phyloP scores from a whole-genome alignment of 2,888 invertebrate genomes.

The Nipponacmea schrenckii region DNA sequence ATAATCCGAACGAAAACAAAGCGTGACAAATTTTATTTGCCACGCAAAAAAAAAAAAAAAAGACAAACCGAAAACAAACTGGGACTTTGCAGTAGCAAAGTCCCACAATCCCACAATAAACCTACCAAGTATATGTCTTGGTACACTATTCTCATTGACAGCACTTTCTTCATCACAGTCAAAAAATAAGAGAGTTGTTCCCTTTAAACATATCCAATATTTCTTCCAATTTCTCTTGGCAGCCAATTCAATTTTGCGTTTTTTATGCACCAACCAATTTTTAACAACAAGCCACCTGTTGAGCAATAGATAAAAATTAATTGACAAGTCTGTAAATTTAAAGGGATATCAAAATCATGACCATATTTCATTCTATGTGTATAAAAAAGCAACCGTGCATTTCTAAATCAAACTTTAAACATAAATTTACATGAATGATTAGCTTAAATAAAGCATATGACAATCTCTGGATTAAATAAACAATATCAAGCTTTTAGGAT shows the following conservation, averaged over 20 bases:
- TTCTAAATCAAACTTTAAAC: neutral
- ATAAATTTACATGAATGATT: neutral
- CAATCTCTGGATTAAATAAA: too few species aligned
- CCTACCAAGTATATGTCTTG: conserved; percentile 63
- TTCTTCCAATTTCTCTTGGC: conserved; percentile 97
- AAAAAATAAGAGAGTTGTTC: conserved; percentile 94
- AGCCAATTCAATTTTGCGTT: conserved; percentile 95
- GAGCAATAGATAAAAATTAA: neutral
- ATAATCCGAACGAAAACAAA: too few species aligned
- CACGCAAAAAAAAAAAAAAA: too few species aligned
- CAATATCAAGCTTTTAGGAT: too few species aligned
- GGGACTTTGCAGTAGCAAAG: too few species aligned
- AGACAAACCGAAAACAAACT: too few species aligned
- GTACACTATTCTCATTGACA: conserved; percentile 56
- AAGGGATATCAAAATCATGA: neutral
- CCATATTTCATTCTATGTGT: too few species aligned
- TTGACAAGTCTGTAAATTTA: neutral
- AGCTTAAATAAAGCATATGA: too few species aligned
- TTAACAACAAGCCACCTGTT: conserved; percentile 94
- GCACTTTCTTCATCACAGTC: conserved; percentile 58
- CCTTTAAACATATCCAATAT: conserved; percentile 98
- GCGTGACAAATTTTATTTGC: too few species aligned
- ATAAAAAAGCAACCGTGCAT: too few species aligned
- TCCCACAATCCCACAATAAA: too few species aligned
- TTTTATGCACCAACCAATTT: conserved; percentile 96